Percentiles rank a stretch among this genome's conserved stretches.
phyloP scores from a whole-genome alignment of 2,113 vertebrate genomes.

The Ondatra zibethicus region DNA sequence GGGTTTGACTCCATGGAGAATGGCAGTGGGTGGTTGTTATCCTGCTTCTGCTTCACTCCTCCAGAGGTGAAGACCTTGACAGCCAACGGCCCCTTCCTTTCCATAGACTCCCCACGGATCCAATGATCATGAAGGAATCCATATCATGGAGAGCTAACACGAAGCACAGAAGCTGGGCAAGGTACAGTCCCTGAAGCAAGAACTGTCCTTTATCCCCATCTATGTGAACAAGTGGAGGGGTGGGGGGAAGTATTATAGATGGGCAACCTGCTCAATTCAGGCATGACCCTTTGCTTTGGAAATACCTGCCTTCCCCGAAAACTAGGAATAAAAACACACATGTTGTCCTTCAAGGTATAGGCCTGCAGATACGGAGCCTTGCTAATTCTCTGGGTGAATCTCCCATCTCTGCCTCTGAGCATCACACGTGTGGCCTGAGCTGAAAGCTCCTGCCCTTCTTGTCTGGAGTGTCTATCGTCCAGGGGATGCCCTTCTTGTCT shows the following conservation, averaged over 20 bases:
- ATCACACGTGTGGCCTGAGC: background rate
- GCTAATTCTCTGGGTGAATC: background rate
- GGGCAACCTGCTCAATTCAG: background rate
- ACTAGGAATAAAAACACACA: too few relatives aligned
- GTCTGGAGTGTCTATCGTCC: background rate
- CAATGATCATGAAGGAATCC: background rate
- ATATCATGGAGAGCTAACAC: background rate
- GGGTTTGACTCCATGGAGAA: background rate
- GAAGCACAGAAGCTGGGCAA: background rate
- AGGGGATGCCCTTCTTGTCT: background rate
- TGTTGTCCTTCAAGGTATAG: background rate
- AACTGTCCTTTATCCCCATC: accelerated
- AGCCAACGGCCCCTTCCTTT: background rate
- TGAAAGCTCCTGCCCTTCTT: background rate
- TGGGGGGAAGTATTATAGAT: accelerated
- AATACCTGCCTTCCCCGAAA: background rate
- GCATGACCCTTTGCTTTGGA: background rate
- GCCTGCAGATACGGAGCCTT: background rate
- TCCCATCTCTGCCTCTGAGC: background rate
- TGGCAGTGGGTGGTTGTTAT: background rate
- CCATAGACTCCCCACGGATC: background rate
- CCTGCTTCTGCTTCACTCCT: accelerated
- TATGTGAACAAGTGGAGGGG: background rate
- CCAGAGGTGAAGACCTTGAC: background rate
- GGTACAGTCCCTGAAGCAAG: background rate